Evolutionary conservation across 2,113 vertebrate genomes (phyloP).

Genomic region (Gorsachius goisagi): DNA sequence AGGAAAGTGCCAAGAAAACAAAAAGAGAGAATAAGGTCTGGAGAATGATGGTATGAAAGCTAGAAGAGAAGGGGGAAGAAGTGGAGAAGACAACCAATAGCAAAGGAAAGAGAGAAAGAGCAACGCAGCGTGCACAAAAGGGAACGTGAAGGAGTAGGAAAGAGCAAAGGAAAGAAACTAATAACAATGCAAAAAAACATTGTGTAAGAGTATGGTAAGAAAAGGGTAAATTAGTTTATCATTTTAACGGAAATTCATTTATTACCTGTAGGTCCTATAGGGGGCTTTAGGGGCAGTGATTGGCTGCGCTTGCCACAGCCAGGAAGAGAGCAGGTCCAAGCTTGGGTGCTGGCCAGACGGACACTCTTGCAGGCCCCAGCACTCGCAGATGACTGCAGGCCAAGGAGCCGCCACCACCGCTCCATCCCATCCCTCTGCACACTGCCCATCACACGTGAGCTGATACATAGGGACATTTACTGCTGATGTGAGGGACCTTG

Average conservation of each 20-base stretch:
- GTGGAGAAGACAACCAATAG: neutral
- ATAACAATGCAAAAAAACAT: neutral
- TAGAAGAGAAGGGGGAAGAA: neutral
- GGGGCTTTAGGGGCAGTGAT: neutral
- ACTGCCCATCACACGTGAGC: fast-evolving
- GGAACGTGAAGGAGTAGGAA: fast-evolving
- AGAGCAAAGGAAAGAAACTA: neutral
- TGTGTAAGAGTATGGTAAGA: neutral
- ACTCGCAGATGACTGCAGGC: fast-evolving
- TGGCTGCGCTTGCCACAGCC: neutral
- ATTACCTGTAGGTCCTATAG: neutral
- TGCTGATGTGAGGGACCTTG: neutral
- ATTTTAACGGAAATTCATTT: neutral
- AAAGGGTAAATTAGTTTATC: neutral
- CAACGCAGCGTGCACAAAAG: neutral
- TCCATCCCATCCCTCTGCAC: neutral
- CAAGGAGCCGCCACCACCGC: neutral
- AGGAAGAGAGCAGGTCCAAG: fast-evolving
- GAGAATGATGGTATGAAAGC: neutral
- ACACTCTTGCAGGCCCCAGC: fast-evolving
- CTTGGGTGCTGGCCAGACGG: fast-evolving
- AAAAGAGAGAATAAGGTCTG: neutral
- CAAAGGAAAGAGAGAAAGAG: neutral
- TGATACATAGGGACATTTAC: neutral
- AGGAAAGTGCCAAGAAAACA: neutral